Evolutionary conservation across 2,797 vertebrate species (phyloP).

Genomic region (Phalloptychus januarius): DNA sequence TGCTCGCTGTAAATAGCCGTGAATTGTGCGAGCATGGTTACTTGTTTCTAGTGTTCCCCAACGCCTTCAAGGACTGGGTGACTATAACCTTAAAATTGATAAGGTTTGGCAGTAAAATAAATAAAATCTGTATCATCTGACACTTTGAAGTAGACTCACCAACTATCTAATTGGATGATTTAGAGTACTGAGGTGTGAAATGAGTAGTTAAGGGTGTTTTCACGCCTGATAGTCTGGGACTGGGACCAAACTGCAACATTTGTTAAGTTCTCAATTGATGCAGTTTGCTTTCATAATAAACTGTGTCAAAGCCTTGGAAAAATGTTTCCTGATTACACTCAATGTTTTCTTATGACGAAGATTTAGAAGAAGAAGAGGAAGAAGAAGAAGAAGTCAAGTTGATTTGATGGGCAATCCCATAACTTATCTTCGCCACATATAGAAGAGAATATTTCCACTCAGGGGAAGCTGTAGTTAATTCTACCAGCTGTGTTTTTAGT

Average conservation of each 20-base stretch:
- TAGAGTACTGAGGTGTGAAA: not conserved
- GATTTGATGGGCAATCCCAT: not conserved
- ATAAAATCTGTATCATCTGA: not conserved
- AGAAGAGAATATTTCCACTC: not conserved
- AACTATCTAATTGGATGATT: not conserved
- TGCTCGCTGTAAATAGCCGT: too few relatives aligned
- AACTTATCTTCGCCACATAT: not conserved
- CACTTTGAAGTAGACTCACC: not conserved
- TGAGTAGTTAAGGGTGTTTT: not conserved
- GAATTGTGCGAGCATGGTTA: not conserved
- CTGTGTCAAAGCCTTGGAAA: too few relatives aligned
- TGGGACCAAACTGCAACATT: too few relatives aligned
- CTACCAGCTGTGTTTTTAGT: slow-evolving; percentile 2
- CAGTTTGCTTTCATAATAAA: too few relatives aligned
- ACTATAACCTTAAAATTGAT: not conserved
- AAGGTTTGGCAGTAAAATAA: not conserved
- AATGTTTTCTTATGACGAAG: not conserved
- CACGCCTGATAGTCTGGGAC: too few relatives aligned
- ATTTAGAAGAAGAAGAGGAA: not conserved
- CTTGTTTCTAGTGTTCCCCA: not conserved
- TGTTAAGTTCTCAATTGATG: too few relatives aligned
- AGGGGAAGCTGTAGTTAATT: slow-evolving; percentile 6
- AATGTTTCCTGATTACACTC: not conserved
- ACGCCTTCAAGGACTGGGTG: not conserved
- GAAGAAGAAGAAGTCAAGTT: not conserved